These are phyloP conservation scores for Ceratotherium simum DNA, from an alignment of 2,113 vertebrate species.

Conservation along the genomic window DNA sequence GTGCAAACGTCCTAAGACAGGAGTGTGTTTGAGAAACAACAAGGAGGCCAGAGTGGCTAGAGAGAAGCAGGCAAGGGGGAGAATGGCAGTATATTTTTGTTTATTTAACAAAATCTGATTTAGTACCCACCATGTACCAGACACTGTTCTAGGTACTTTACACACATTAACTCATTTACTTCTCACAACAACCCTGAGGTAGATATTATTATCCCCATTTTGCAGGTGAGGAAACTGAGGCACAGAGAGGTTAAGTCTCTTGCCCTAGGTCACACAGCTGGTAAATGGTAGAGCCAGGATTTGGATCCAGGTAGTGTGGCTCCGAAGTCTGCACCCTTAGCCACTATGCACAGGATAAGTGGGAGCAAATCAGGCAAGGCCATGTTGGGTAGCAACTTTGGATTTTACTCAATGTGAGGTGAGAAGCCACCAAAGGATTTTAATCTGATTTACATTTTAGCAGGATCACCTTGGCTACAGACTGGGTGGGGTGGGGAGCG, in stretches of 20 bases:
- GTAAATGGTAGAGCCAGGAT: neutral
- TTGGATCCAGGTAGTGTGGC: neutral
- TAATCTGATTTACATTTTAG: slow-evolving; percentile 42
- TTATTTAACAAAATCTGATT: slow-evolving; percentile 49
- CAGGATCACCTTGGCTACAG: neutral
- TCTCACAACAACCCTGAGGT: neutral
- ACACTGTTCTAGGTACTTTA: slow-evolving; percentile 25
- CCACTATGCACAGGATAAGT: neutral
- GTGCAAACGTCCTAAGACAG: neutral
- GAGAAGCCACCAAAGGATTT: neutral
- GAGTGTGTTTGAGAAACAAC: slow-evolving; percentile 38
- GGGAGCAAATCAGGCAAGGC: neutral
- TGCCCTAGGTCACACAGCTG: neutral
- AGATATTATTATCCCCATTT: neutral
- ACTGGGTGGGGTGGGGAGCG: neutral
- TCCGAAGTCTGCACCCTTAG: neutral
- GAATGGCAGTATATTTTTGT: neutral
- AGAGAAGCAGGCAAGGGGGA: neutral
- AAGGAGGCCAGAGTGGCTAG: neutral
- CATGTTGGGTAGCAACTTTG: neutral
- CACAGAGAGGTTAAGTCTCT: slow-evolving; percentile 13
- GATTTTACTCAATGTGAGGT: neutral
- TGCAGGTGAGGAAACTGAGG: neutral
- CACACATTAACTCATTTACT: slow-evolving; percentile 12
- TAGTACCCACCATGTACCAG: neutral